phyloP scores from a whole-genome alignment of 2,113 vertebrate genomes.

The Tyrannus savana region DNA sequence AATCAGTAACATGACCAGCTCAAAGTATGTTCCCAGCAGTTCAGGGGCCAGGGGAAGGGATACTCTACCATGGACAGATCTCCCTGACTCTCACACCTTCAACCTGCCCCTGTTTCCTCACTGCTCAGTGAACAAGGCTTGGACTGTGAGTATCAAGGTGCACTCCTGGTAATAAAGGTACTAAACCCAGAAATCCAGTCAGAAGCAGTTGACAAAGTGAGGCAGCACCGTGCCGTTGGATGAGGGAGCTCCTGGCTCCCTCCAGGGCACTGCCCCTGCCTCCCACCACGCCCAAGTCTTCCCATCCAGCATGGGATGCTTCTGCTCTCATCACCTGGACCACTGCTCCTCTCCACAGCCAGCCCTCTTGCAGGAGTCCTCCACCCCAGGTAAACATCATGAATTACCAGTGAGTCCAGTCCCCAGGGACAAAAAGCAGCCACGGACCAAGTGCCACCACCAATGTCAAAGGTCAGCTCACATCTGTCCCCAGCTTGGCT shows the following conservation, averaged over 20 bases:
- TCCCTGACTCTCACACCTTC: background rate
- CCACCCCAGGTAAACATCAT: background rate
- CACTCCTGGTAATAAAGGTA: background rate
- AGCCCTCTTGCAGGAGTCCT: background rate
- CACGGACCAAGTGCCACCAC: rapidly evolving
- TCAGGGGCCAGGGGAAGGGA: background rate
- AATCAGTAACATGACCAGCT: background rate
- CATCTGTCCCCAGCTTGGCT: background rate
- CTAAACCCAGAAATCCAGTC: background rate
- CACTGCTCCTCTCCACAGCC: background rate
- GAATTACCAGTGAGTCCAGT: background rate
- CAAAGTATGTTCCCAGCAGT: background rate
- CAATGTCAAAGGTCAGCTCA: background rate
- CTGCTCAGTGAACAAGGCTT: background rate
- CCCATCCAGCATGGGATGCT: background rate
- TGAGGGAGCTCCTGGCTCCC: background rate
- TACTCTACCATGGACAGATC: background rate
- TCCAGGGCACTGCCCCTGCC: background rate
- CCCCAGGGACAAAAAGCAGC: rapidly evolving
- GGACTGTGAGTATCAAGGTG: rapidly evolving
- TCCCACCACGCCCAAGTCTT: background rate
- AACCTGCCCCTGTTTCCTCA: background rate
- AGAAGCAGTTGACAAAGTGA: background rate
- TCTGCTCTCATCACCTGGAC: background rate
- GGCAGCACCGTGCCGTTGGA: background rate